Conservation (phyloP, 2,888 invertebrate species). For the Leptopilina syphax region DNA sequence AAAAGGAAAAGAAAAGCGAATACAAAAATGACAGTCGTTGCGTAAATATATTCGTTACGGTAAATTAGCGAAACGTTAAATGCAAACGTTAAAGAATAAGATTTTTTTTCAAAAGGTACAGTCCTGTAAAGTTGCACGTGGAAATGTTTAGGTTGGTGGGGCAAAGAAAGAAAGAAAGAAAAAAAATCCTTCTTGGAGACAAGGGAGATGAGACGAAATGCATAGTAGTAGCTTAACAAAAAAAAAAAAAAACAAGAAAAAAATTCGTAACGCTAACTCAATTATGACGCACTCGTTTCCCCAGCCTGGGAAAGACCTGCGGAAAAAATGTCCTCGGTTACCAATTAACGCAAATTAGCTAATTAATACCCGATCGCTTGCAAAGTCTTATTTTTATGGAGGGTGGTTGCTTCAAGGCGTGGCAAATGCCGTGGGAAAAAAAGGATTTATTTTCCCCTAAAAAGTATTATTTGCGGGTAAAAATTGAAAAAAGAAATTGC, state of each 20-base stretch:
- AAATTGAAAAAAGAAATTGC: neutral
- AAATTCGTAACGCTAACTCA: conserved; percentile 73
- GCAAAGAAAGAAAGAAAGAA: conserved; percentile 41
- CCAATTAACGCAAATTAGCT: conserved; percentile 75
- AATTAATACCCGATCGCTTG: conserved; percentile 71
- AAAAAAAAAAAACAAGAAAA: conserved; percentile 51
- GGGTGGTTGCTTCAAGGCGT: conserved; percentile 26
- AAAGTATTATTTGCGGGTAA: neutral
- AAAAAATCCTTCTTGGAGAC: conserved; percentile 47
- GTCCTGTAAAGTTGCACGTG: conserved; percentile 45
- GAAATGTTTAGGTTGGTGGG: conserved; percentile 29
- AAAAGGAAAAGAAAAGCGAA: neutral
- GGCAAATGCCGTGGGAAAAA: conserved; percentile 34
- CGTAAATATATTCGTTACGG: conserved; percentile 38
- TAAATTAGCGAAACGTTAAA: conserved; percentile 56
- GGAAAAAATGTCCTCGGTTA: conserved; percentile 73
- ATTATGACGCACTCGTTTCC: conserved; percentile 76
- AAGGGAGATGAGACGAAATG: conserved; percentile 48
- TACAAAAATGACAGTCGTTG: neutral
- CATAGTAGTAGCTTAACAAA: conserved; percentile 49
- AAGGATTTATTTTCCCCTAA: neutral
- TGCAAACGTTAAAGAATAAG: conserved; percentile 43
- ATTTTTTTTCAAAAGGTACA: conserved; percentile 36
- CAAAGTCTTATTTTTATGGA: conserved; percentile 8
- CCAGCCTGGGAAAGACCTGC: conserved; percentile 72